Evolutionary conservation across 2,797 vertebrate species (phyloP).

Genomic region (Phoeniculus purpureus): DNA sequence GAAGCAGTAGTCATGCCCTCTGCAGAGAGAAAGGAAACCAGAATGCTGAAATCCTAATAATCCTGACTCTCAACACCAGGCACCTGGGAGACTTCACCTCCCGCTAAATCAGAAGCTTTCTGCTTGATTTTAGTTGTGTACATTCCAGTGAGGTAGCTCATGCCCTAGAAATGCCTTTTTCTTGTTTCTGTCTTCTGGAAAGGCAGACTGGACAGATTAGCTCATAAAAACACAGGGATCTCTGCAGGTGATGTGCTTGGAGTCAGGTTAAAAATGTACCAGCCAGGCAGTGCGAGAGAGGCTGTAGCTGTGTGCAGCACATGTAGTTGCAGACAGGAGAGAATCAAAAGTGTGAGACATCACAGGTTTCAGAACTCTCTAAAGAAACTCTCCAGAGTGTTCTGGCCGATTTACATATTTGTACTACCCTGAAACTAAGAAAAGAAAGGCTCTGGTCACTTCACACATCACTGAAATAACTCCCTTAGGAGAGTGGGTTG

Average conservation of each 20-base stretch:
- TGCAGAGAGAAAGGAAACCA: not conserved
- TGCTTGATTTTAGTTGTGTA: not conserved
- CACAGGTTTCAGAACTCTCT: not conserved
- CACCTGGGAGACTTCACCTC: not conserved
- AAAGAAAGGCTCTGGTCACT: not conserved
- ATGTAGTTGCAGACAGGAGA: not conserved
- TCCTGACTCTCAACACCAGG: not conserved
- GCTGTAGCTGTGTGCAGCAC: not conserved
- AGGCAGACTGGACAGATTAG: not conserved
- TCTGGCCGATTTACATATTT: constrained; percentile 22
- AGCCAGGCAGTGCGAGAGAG: not conserved
- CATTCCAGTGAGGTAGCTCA: not conserved
- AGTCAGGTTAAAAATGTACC: constrained; percentile 8
- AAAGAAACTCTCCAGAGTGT: not conserved
- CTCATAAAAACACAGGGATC: not conserved
- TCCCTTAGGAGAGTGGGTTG: not conserved
- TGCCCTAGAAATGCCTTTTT: constrained; percentile 9
- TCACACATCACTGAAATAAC: constrained; percentile 22
- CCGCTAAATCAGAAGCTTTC: constrained; percentile 8
- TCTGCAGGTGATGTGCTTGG: not conserved
- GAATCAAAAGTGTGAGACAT: constrained; percentile 17
- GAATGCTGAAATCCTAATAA: not conserved
- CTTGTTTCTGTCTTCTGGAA: not conserved
- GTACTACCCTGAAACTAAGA: not conserved
- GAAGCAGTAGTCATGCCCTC: not conserved